Percentiles rank a stretch among this genome's conserved stretches.
Conservation (phyloP, 2,113 vertebrate species). For the Actinemys pallida region DNA sequence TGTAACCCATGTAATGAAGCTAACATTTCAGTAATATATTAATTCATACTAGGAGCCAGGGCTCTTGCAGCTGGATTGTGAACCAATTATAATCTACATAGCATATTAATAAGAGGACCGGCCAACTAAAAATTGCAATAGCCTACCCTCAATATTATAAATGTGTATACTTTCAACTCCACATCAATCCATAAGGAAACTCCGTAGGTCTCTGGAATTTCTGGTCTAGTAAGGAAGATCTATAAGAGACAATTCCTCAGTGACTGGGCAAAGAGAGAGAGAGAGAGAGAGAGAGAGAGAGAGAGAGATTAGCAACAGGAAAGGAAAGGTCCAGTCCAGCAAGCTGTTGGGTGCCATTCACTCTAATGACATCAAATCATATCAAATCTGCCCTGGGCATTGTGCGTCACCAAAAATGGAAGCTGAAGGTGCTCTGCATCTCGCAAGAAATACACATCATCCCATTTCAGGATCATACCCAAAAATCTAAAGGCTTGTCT, state of each 20-base stretch:
- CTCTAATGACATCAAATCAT: slow-evolving; percentile 14
- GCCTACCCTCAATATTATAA: slow-evolving; percentile 8
- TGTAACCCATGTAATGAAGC: neutral
- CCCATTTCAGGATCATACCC: neutral
- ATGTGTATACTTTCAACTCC: neutral
- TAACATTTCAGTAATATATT: neutral
- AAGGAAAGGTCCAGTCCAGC: neutral
- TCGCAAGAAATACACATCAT: fast-evolving
- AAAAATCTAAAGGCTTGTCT: neutral
- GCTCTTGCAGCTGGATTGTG: neutral
- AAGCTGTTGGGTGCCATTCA: neutral
- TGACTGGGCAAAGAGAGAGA: neutral
- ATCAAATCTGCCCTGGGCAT: neutral
- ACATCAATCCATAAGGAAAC: neutral
- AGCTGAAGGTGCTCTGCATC: neutral
- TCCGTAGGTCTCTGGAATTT: neutral
- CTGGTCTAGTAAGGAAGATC: too few relatives aligned
- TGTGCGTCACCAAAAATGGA: neutral
- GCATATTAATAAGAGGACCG: neutral
- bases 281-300: neutral
- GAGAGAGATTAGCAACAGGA: neutral
- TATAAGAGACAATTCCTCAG: too few relatives aligned
- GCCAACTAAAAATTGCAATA: neutral
- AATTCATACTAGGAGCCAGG: neutral
- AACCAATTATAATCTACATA: slow-evolving; percentile 19